Conservation (phyloP, 2,888 invertebrate species). For the Amphipyra tragopoginis region DNA sequence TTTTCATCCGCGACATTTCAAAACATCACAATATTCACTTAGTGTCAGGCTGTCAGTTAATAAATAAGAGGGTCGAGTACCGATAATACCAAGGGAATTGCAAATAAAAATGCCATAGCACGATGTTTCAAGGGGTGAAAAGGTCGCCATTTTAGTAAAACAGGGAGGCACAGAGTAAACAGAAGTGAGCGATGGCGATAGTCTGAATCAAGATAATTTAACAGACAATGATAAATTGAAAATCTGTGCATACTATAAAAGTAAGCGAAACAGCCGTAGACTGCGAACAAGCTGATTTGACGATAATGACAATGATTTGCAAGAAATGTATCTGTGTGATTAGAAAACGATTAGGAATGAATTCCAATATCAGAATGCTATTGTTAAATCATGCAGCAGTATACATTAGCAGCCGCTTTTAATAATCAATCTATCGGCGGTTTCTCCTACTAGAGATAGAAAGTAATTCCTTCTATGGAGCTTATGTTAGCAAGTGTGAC, state of each 20-base stretch:
- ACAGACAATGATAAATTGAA: constrained; percentile 15
- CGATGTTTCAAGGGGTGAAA: constrained; percentile 38
- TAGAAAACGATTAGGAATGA: no score
- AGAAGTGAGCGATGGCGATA: constrained; percentile 16
- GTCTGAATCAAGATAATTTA: constrained; percentile 23
- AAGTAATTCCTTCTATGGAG: no score
- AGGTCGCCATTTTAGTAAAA: constrained; percentile 41
- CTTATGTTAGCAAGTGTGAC: no score
- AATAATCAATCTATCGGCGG: no score
- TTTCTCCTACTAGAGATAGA: no score
- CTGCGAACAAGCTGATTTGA: not conserved
- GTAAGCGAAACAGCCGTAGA: not conserved
- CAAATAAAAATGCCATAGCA: constrained; percentile 41
- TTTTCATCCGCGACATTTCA: not conserved
- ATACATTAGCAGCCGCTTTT: no score
- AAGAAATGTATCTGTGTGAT: not conserved
- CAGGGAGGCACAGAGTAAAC: constrained; percentile 34
- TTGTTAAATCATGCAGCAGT: no score
- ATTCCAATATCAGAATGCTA: no score
- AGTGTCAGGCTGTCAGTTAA: constrained; percentile 20
- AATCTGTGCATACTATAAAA: not conserved
- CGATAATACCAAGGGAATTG: constrained; percentile 26
- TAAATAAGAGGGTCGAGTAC: constrained; percentile 31
- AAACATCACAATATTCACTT: constrained; percentile 14
- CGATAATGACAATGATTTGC: not conserved